phyloP scores from a whole-genome alignment of 2,888 invertebrate species.

The Sminthurinus aureus region DNA sequence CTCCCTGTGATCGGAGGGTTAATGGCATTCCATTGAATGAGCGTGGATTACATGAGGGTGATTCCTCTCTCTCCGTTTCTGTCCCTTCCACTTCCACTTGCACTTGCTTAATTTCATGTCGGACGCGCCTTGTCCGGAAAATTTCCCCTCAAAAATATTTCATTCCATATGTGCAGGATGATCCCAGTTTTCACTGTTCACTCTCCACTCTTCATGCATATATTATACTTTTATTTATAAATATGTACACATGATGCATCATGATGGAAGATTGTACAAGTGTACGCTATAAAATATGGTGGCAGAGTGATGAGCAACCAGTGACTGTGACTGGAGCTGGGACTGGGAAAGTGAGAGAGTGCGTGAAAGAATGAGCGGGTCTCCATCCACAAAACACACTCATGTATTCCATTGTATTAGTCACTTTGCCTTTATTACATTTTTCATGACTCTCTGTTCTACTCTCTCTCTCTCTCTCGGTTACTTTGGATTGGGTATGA shows the following conservation, averaged over 20 bases:
- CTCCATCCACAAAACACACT: not conserved
- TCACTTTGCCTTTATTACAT: conserved; percentile 45
- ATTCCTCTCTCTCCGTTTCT: conserved; percentile 16
- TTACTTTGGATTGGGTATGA: not conserved
- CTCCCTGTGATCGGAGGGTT: conserved; percentile 44
- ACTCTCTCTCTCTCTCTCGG: conserved; percentile 6
- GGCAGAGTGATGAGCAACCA: not conserved
- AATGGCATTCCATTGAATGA: conserved; percentile 46
- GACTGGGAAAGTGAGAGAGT: no score
- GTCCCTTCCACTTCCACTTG: not conserved
- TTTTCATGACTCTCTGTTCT: conserved; percentile 36
- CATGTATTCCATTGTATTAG: conserved; percentile 28
- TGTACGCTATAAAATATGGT: not conserved
- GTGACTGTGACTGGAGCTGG: not conserved
- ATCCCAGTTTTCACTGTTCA: not conserved
- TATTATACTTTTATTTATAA: not conserved
- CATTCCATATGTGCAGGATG: conserved; percentile 37
- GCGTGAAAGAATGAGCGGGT: not conserved
- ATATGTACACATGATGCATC: not conserved
- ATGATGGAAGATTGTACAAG: not conserved
- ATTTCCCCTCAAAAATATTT: conserved; percentile 45
- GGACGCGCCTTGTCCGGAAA: conserved; percentile 39
- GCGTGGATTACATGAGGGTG: conserved; percentile 36
- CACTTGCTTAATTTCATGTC: conserved; percentile 35
- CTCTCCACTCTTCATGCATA: conserved; percentile 13